Base-by-base conservation (phyloP, 1,140 invertebrate species). In the Drosophila nebulosa region DNA sequence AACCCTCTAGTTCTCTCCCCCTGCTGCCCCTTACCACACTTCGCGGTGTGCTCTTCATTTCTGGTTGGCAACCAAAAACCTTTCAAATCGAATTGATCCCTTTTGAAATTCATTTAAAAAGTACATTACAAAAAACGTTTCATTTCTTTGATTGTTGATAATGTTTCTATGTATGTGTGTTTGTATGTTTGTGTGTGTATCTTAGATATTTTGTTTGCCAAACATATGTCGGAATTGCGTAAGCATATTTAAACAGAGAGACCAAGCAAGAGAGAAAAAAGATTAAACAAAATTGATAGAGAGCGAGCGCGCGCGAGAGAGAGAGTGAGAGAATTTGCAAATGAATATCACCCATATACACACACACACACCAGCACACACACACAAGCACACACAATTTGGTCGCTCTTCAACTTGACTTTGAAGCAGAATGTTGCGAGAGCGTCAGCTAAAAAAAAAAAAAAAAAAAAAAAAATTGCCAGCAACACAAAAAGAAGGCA, bases 391-490 rank as follows among this genome's bases (percentile, higher is more conserved):
- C 58, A 55, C 22, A 24, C n/a, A 24, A 14, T 22, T 16, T 10
- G 7, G 46, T 27, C 51, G 85, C 85, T 89, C 79, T 89, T 89
- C 85, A 89, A 89, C 85, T 89, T 89, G 85, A 89, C 85, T 89
- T 89, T 89, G 85, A 89, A 32, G 30, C 30, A 32, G 2, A 32
- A 79, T 85, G 80, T 85, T 79, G 80, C 79, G 65, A 84, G 73
- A 74, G 66, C 57, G 52, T 42, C 39, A 16, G 42, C 26, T n/a
- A n/a, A n/a, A n/a, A n/a, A n/a, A n/a, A n/a, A n/a, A n/a, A n/a
- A n/a, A n/a, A n/a, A n/a, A n/a, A n/a, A n/a, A n/a, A n/a, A 56
- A 52, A 18, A 55, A 30, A 35, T 18, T 14, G 57, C 12, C 30
- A 60, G 59, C 24, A 57, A 58, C 26, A 56, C 22, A 57, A 61